Percentiles rank a stretch among this genome's conserved stretches.
phyloP scores from a whole-genome alignment of 2,797 vertebrate genomes.

The Cottoperca gobio region DNA sequence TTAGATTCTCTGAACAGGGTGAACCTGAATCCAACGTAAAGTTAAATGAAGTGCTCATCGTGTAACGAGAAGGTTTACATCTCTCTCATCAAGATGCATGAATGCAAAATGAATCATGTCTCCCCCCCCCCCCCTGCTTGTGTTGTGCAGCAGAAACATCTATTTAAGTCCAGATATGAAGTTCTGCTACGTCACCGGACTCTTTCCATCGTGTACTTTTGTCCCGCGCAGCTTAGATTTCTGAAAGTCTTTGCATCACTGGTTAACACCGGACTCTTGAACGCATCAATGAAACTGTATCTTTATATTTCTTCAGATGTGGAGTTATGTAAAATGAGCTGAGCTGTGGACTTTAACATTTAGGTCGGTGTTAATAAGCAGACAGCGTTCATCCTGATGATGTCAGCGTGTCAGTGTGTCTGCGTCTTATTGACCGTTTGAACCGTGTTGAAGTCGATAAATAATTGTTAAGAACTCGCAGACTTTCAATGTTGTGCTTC shows the following conservation, averaged over 20 bases:
- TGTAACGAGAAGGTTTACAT: neutral
- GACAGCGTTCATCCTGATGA: slow-evolving; percentile 11
- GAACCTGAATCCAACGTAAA: neutral
- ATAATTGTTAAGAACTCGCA: no score
- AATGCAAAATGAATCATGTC: neutral
- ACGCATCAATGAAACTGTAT: no score
- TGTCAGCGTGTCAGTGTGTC: slow-evolving; percentile 48
- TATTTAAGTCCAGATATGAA: neutral
- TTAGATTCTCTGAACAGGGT: neutral
- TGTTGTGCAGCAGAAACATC: neutral
- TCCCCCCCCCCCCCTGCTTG: neutral
- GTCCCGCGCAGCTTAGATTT: neutral
- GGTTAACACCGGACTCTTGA: neutral
- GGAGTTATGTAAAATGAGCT: neutral
- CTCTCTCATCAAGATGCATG: slow-evolving; percentile 7
- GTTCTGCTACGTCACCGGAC: neutral
- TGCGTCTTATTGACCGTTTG: neutral
- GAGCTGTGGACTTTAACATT: neutral
- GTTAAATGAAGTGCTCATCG: neutral
- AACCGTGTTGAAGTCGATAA: neutral
- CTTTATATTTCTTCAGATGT: no score
- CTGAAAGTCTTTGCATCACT: neutral
- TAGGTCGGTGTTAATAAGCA: slow-evolving; percentile 25
- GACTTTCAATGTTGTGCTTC: no score
- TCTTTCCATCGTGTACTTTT: neutral